Conservation (phyloP, 2,888 invertebrate species). For the Chaetogeoica ovagalla region DNA sequence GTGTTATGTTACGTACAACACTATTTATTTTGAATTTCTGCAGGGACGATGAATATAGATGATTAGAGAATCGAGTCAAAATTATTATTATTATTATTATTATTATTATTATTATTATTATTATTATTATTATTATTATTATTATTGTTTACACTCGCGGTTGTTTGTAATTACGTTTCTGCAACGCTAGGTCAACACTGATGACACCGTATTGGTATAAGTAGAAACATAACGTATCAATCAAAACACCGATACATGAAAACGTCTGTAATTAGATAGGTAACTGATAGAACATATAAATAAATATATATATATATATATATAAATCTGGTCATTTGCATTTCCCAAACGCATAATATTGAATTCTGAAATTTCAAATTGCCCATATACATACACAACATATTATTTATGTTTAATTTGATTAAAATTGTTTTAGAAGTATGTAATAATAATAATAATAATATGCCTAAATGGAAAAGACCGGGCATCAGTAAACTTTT, state of each 20-base stretch:
- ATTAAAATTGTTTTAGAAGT: background rate
- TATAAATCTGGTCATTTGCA: slow-evolving; percentile 21
- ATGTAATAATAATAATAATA: no score
- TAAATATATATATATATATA: no score
- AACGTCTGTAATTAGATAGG: slow-evolving; percentile 18
- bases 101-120: slow-evolving; percentile 34
- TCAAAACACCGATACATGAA: slow-evolving; percentile 28
- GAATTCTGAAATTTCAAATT: background rate
- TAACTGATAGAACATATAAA: no score
- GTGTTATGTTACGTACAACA: background rate
- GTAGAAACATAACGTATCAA: slow-evolving; percentile 30
- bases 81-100: slow-evolving; percentile 29
- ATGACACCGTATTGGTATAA: background rate
- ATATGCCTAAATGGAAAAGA: no score
- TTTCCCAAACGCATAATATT: slow-evolving; percentile 16
- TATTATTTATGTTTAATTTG: background rate
- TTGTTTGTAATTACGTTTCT: slow-evolving; percentile 34
- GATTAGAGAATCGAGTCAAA: slow-evolving; percentile 32
- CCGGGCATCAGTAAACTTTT: no score
- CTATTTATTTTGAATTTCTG: slow-evolving; percentile 12
- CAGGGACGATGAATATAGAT: background rate
- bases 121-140: slow-evolving; percentile 38
- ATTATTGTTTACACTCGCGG: slow-evolving; percentile 30
- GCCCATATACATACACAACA: background rate
- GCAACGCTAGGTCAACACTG: background rate